Evolutionary conservation across 2,113 vertebrate genomes (phyloP), one percentile per base, ranked within the genome.

Genomic region (Catharus bicknelli): DNA sequence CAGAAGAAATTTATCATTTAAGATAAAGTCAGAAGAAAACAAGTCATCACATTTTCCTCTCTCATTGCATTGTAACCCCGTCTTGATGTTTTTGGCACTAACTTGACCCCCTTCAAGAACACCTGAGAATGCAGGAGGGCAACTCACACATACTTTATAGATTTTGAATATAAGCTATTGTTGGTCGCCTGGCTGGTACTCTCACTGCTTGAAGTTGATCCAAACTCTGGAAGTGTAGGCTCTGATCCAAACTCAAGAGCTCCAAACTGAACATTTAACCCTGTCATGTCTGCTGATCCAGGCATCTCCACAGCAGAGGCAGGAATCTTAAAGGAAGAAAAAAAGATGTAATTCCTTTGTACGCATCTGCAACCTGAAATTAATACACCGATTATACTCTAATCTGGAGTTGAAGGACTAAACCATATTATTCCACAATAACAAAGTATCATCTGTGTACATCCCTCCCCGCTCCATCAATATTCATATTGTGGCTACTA

Each of bases 261-360:
- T 53, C 99, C 99, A 93, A 99, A 99, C 95, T 99, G 99, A 94
- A 99, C 98, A 95, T 99, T 99, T 80, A 99, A 97, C 50, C 98
- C 99, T 4, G 98, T 98, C 61, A 99, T 86, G 34, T 99, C 99
- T 19, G 99, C 96, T 30, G 99, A 98, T 75, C 99, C 99, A 26
- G 99, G 99, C 99, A 99, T 99, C 96, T 99, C 99, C 83, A 99
- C 99, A 13, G 99, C 99, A 45, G 99, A 99, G 55, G 98, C 97
- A 70, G 99, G 99, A 90, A 99, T 99, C 99, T 99, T 95, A 74
- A 92, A 81, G 47, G 38, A 95, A 98, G 23, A 19, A 67, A 94
- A 90, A 83, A 87, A 50, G 12, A 2, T 3, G 0, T 54, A 51
- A 73, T 51, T 58, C 15, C 20, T 86, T 66, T 72, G 40, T 34